A percentile compares a stretch with the other conserved stretches of the same genome.
Conservation (phyloP, 2,888 invertebrate species). For the Nasonovia ribisnigri region DNA sequence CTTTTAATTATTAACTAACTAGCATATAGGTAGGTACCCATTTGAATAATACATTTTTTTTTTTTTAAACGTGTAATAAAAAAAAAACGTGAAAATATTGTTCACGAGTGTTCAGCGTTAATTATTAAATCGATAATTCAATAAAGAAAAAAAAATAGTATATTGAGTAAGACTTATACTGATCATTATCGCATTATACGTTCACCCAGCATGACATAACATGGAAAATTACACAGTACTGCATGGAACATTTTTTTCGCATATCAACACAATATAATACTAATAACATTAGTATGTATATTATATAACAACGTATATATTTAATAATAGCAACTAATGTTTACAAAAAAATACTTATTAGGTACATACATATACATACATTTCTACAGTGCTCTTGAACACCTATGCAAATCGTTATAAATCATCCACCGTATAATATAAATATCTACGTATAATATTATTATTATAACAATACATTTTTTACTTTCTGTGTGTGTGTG, state of each 20-base stretch:
- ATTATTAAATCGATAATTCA: background rate
- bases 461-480: too few species aligned
- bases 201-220: background rate
- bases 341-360: too few species aligned
- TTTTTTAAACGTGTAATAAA: background rate
- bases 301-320: background rate
- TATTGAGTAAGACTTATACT: background rate
- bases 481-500: too few species aligned
- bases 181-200: background rate
- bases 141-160: background rate
- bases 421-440: too few species aligned
- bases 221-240: background rate
- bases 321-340: background rate
- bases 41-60: background rate
- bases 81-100: background rate
- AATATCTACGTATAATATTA: too few species aligned
- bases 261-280: background rate
- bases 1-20: background rate
- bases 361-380: too few species aligned
- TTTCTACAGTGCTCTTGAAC: too few species aligned
- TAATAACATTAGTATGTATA: too few species aligned
- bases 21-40: background rate
- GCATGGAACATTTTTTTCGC: background rate
- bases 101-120: background rate
- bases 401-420: too few species aligned